Conservation (phyloP, 2,888 invertebrate species). For the Andrena marginata region DNA sequence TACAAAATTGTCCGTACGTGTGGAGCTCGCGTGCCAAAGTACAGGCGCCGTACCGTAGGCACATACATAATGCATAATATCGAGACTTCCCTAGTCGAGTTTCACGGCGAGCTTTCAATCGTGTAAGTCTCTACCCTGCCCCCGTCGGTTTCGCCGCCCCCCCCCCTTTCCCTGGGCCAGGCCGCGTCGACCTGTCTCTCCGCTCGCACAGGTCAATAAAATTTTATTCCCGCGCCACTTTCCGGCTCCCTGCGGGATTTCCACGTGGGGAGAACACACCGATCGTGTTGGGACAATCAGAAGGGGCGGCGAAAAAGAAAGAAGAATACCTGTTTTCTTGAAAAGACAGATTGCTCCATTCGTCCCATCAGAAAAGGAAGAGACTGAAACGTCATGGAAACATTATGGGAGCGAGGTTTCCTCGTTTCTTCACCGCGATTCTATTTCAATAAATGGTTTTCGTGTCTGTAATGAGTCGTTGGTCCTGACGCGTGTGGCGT, state of each 20-base stretch:
- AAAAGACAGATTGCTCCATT: slow-evolving; percentile 36
- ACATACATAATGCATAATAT: slow-evolving; percentile 83
- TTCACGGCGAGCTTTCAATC: slow-evolving; percentile 83
- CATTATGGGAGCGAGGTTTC: not conserved
- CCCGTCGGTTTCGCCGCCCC: slow-evolving; percentile 35
- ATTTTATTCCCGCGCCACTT: slow-evolving; percentile 65
- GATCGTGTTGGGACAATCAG: slow-evolving; percentile 35
- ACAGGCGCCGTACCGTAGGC: slow-evolving; percentile 77
- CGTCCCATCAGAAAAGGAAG: not conserved
- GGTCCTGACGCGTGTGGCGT: not conserved
- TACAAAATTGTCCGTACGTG: slow-evolving; percentile 60
- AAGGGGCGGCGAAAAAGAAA: slow-evolving; percentile 11
- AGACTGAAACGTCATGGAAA: slow-evolving; percentile 5
- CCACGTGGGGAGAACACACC: slow-evolving; percentile 14
- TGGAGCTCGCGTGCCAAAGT: slow-evolving; percentile 80
- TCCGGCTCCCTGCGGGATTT: slow-evolving; percentile 39
- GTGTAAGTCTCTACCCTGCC: slow-evolving; percentile 74
- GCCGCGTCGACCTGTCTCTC: slow-evolving; percentile 13
- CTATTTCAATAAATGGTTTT: not conserved
- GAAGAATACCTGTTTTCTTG: slow-evolving; percentile 29
- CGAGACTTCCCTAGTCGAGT: slow-evolving; percentile 80
- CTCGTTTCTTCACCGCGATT: not conserved
- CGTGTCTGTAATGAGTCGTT: not conserved
- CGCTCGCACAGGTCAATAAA: slow-evolving; percentile 73
- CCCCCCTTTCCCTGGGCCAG: slow-evolving; percentile 13